A percentile compares a stretch with the other conserved stretches of the same genome.
Conservation (phyloP, 2,888 invertebrate species). For the Nemotelus pantherinus region DNA sequence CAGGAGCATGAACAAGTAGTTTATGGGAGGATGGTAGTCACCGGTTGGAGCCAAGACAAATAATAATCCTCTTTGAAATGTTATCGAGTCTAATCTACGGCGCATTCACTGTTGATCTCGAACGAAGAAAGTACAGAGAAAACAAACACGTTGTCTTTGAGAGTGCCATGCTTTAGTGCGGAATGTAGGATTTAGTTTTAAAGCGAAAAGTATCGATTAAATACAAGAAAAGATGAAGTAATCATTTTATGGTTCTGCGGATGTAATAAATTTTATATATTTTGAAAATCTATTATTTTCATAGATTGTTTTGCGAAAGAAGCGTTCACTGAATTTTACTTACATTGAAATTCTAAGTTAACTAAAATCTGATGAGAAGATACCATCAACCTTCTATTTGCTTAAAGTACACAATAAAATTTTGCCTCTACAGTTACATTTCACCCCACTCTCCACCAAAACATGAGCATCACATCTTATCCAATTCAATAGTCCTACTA, state of each 20-base stretch:
- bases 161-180: not conserved
- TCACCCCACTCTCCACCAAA: too few species aligned
- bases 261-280: not conserved
- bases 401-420: too few species aligned
- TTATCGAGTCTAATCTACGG: slow-evolving; percentile 34
- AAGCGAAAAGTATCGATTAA: not conserved
- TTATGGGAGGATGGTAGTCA: slow-evolving; percentile 10
- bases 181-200: not conserved
- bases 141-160: not conserved
- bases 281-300: too few species aligned
- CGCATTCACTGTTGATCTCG: slow-evolving; percentile 31
- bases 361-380: too few species aligned
- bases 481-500: too few species aligned
- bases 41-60: slow-evolving; percentile 5
- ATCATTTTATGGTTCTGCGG: not conserved
- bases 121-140: slow-evolving; percentile 6
- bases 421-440: too few species aligned
- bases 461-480: too few species aligned
- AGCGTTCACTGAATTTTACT: too few species aligned
- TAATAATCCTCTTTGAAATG: slow-evolving; percentile 40
- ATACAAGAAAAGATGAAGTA: not conserved
- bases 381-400: too few species aligned
- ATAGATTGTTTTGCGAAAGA: too few species aligned
- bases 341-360: too few species aligned
- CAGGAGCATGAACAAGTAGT: slow-evolving; percentile 20